Percentiles rank a stretch among this genome's conserved stretches.
phyloP scores from a whole-genome alignment of 2,888 invertebrate species.

The Copidosoma aretas region DNA sequence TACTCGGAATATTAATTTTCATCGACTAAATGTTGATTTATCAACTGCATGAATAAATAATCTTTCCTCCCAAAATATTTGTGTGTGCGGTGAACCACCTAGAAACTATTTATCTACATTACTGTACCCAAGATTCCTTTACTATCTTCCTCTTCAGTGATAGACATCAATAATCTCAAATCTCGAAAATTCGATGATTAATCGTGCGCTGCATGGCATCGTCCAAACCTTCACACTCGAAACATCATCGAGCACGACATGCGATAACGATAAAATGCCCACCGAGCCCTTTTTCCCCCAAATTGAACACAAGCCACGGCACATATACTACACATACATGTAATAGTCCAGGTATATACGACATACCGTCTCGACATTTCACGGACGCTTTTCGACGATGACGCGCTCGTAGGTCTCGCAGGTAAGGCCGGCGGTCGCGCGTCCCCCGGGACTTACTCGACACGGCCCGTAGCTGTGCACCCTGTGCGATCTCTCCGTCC shows the following conservation, averaged over 20 bases:
- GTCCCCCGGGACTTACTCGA: slow-evolving; percentile 33
- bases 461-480: slow-evolving; percentile 44
- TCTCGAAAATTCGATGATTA: slow-evolving; percentile 29
- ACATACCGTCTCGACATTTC: slow-evolving; percentile 11
- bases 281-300: slow-evolving; percentile 24
- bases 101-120: too few species aligned
- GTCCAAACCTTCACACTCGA: slow-evolving; percentile 12
- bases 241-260: slow-evolving; percentile 19
- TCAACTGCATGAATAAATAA: too few species aligned
- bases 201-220: slow-evolving; percentile 22
- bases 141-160: neutral
- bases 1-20: too few species aligned
- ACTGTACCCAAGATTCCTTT: neutral
- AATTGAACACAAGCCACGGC: too few species aligned
- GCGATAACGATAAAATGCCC: slow-evolving; percentile 41
- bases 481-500: slow-evolving; percentile 49
- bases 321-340: too few species aligned
- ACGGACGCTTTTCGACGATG: slow-evolving; percentile 1
- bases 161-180: neutral
- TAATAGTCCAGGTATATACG: too few species aligned
- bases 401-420: neutral
- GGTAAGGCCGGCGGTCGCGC: slow-evolving; percentile 44
- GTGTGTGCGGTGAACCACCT: too few species aligned
- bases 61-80: too few species aligned
- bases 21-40: too few species aligned